phyloP scores from a whole-genome alignment of 2,888 invertebrate genomes.

The Epicampocera succincta region DNA sequence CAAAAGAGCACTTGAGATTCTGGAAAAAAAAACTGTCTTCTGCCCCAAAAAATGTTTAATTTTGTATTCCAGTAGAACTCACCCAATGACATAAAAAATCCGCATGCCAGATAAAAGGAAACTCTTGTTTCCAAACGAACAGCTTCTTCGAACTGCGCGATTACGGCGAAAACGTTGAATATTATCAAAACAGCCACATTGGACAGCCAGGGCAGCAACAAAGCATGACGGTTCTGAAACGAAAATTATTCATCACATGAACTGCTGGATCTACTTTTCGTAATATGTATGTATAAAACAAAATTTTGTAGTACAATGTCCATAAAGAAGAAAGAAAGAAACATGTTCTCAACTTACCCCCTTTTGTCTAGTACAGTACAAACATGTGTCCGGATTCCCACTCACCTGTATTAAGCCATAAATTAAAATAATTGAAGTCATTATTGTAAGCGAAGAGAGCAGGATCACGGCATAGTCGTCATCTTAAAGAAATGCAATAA shows the following conservation, averaged over 20 bases:
- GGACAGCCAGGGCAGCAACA: slow-evolving; percentile 32
- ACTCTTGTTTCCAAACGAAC: not conserved
- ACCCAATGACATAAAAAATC: slow-evolving; percentile 33
- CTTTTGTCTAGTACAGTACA: no score
- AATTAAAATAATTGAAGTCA: slow-evolving; percentile 46
- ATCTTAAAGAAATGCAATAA: slow-evolving; percentile 6
- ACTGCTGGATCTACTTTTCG: no score
- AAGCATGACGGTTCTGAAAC: slow-evolving; percentile 20
- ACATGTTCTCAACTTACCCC: no score
- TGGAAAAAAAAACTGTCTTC: not conserved
- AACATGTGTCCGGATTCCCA: not conserved
- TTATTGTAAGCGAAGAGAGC: slow-evolving; percentile 19
- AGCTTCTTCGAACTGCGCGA: slow-evolving; percentile 31
- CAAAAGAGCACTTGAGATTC: slow-evolving; percentile 29
- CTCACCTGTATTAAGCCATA: slow-evolving; percentile 49
- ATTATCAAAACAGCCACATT: slow-evolving; percentile 37
- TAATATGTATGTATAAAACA: no score
- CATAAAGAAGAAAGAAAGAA: no score
- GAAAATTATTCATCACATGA: no score
- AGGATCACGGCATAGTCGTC: slow-evolving; percentile 34
- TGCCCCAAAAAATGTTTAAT: not conserved
- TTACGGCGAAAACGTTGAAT: slow-evolving; percentile 17
- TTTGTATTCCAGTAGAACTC: not conserved
- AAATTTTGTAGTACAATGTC: no score
- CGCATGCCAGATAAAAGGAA: slow-evolving; percentile 35